Base-by-base conservation (phyloP, 2,113 vertebrate genomes). In the Vombatus ursinus region DNA sequence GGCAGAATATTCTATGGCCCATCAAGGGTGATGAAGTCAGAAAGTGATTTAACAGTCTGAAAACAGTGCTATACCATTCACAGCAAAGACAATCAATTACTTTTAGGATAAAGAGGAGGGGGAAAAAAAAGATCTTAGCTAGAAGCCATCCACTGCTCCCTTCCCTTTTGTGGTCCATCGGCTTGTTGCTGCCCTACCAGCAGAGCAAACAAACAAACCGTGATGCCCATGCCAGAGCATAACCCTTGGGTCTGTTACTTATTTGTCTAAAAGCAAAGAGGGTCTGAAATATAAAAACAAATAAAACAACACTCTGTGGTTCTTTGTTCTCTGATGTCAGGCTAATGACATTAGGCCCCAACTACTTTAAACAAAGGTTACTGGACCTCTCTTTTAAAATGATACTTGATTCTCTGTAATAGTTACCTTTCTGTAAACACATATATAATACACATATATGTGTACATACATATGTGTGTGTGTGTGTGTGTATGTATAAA, bases 351-450 rank as follows among this genome's bases (percentile, higher is more conserved):
- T 68, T 90, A 90, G 94, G 90, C 91, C 52, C 94, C 25, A 16
- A 91, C 95, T 96, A 96, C 95, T 97, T 96, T 95, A 93, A 96
- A 96, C 90, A 97, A 96, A 97, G 6, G 89, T 14, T 93, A 53
- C 14, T 90, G 93, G 95, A 94, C 50, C 9, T 96, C 91, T 49
- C 84, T 93, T 97, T 54, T 37, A 14, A 37, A 37, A 68, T 14
- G 49, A 93, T 97, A 92, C 5, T 44, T 94, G 37, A 24, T 91
- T 93, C 77, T 25, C 89, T 90, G 53, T 68, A 16, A 68, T 0
- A 22, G 19, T 77, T 44, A 22, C 6, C 68, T 77, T 77, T n/a
- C 68, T 44, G n/a, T 77, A n/a, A 44, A n/a, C n/a, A 77, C n/a
- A 22, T 44, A 77, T n/a, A 22, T 77, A 68, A 37, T 8, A 77